A percentile compares a stretch with the other conserved stretches of the same genome.
Conservation (phyloP, 2,888 invertebrate species). For the Cheiracanthium punctorium region DNA sequence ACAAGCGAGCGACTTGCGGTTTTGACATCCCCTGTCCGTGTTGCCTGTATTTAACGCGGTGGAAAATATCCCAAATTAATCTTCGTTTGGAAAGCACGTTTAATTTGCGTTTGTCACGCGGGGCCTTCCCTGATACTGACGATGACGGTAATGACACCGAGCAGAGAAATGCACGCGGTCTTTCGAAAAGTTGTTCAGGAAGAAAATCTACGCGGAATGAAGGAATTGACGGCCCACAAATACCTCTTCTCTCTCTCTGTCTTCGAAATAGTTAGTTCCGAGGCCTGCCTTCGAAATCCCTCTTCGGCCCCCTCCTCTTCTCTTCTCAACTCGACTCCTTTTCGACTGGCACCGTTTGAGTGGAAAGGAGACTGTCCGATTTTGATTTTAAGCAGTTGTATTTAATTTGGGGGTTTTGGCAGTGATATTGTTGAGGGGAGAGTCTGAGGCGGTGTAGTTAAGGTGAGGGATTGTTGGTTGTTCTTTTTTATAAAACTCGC, state of each 20-base stretch:
- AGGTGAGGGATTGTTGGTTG: too few species aligned
- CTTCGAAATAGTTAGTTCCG: too few species aligned
- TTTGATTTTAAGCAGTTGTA: background rate
- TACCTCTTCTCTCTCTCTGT: constrained; percentile 32
- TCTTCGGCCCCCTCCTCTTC: background rate
- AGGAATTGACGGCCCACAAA: constrained; percentile 64
- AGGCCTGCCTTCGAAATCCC: too few species aligned
- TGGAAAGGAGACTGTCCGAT: background rate
- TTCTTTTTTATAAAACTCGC: too few species aligned
- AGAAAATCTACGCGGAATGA: constrained; percentile 62
- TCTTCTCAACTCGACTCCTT: too few species aligned
- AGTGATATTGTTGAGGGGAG: too few species aligned
- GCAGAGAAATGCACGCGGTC: constrained; percentile 23
- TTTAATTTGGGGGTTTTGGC: background rate
- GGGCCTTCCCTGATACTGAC: constrained; percentile 39
- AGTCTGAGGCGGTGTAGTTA: too few species aligned
- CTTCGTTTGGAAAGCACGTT: constrained; percentile 69
- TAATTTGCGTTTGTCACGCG: constrained; percentile 69
- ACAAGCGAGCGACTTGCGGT: constrained; percentile 53
- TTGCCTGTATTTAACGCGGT: constrained; percentile 68
- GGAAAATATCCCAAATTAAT: constrained; percentile 70
- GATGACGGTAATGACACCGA: constrained; percentile 62
- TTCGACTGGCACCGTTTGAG: background rate
- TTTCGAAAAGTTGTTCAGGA: constrained; percentile 53
- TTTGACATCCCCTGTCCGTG: constrained; percentile 72